phyloP scores from a whole-genome alignment of 30 jellyfish, hydroid and myxozoan genomes.

The Hydra vulgaris region DNA sequence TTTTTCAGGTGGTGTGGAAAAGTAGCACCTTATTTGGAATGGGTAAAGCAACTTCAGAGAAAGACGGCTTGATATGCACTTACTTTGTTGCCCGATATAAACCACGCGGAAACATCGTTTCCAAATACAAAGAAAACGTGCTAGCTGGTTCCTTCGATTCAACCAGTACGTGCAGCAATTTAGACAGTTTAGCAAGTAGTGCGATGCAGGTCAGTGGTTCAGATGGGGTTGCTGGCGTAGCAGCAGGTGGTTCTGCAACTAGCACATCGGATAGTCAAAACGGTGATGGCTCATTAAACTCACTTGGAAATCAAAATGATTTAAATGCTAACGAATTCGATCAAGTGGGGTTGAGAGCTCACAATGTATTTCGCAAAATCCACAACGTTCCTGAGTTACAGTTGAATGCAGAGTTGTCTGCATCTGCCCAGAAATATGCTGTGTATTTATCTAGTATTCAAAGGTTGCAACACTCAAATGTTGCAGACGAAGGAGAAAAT shows the following conservation, averaged over 20 bases:
- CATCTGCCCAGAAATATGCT: not conserved
- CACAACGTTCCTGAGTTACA: not conserved
- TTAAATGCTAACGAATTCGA: not conserved
- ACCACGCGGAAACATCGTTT: constrained; percentile 69
- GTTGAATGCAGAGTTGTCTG: not conserved
- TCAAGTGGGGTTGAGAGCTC: not conserved
- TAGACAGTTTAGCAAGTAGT: not conserved
- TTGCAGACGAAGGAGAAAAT: not conserved
- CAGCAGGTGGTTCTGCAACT: not conserved
- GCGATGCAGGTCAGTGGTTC: not conserved
- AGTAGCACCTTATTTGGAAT: constrained; percentile 57
- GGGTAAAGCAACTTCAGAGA: constrained; percentile 83
- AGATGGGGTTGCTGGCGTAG: not conserved
- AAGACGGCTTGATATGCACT: constrained; percentile 62
- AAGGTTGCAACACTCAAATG: not conserved
- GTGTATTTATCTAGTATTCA: not conserved
- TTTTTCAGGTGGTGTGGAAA: constrained; percentile 65
- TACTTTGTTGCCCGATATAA: constrained; percentile 79
- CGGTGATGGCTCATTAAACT: no score
- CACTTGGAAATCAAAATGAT: no score
- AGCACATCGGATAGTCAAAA: not conserved
- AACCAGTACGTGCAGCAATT: not conserved
- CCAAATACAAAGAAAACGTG: constrained; percentile 59
- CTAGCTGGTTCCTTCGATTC: constrained; percentile 43
- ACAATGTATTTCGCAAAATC: not conserved